Conservation (phyloP, 2,797 vertebrate genomes). For the Chloroceryle inda region DNA sequence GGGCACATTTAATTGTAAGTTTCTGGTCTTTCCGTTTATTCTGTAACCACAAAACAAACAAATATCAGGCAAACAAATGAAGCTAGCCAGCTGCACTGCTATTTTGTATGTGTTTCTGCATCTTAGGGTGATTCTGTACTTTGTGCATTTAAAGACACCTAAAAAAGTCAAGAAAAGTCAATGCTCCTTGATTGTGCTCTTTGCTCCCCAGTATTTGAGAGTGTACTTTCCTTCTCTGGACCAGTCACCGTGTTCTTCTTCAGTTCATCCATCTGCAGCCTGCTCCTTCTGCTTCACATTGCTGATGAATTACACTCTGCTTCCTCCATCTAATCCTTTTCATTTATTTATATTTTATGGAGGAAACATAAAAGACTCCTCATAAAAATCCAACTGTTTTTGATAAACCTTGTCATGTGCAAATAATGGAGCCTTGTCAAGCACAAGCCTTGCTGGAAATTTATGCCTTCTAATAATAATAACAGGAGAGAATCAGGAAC, state of each 20-base stretch:
- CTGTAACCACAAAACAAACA: neutral
- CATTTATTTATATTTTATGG: slow-evolving; percentile 89
- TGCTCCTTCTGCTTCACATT: slow-evolving; percentile 80
- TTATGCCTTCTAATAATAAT: slow-evolving; percentile 86
- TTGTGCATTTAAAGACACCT: neutral
- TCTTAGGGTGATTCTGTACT: neutral
- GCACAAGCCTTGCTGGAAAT: slow-evolving; percentile 80
- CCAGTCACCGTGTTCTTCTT: slow-evolving; percentile 54
- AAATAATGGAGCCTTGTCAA: slow-evolving; percentile 86
- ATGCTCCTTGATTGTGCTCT: neutral
- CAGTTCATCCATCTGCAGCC: slow-evolving; percentile 83
- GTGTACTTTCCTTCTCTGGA: slow-evolving; percentile 37
- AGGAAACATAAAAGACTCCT: slow-evolving; percentile 86
- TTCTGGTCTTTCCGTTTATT: neutral
- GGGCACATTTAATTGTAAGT: neutral
- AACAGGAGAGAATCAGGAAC: slow-evolving; percentile 78
- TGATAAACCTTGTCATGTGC: slow-evolving; percentile 88
- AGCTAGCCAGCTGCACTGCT: neutral
- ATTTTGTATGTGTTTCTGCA: neutral
- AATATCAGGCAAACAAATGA: neutral
- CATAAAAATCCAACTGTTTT: slow-evolving; percentile 88
- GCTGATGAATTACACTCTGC: slow-evolving; percentile 85
- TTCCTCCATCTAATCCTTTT: slow-evolving; percentile 88
- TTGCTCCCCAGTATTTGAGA: slow-evolving; percentile 21
- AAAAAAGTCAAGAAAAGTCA: slow-evolving; percentile 17